Conservation (phyloP, 2,113 vertebrate genomes). For the Python bivittatus region DNA sequence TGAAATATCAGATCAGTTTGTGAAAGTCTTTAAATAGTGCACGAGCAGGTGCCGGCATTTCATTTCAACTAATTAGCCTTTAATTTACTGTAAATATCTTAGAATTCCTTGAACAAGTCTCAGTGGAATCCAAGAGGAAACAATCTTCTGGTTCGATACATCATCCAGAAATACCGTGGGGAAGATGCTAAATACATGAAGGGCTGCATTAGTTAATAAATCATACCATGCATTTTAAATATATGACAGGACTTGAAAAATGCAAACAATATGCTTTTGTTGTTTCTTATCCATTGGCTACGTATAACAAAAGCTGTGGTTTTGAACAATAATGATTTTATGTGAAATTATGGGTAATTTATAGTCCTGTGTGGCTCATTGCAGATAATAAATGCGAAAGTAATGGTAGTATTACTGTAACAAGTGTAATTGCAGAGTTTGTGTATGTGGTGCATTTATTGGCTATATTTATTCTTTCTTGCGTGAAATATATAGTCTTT, state of each 20-base stretch:
- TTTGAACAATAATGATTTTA: conserved; percentile 40
- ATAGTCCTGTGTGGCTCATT: conserved; percentile 8
- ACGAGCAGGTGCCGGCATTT: conserved; percentile 72
- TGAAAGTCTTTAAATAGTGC: conserved; percentile 65
- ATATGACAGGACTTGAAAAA: conserved; percentile 29
- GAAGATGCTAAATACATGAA: conserved; percentile 55
- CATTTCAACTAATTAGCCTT: conserved; percentile 71
- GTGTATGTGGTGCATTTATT: neutral
- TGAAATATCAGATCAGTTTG: conserved; percentile 59
- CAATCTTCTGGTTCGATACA: conserved; percentile 67
- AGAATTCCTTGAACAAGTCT: conserved; percentile 63
- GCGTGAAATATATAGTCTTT: conserved; percentile 45
- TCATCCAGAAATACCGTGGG: conserved; percentile 63
- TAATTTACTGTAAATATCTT: conserved; percentile 75
- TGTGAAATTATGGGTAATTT: conserved; percentile 35
- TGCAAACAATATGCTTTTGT: neutral
- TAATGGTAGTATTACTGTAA: conserved; percentile 25
- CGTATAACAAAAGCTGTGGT: conserved; percentile 33
- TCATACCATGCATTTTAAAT: conserved; percentile 32
- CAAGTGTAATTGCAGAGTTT: conserved; percentile 31
- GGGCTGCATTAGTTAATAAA: conserved; percentile 45
- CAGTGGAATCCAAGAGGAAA: conserved; percentile 66
- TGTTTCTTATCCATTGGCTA: conserved; percentile 24
- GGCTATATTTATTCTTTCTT: conserved; percentile 30
- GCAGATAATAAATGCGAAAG: conserved; percentile 41